Evolutionary conservation across 2,113 vertebrate species (phyloP).

Genomic region (Oryzias melastigma): DNA sequence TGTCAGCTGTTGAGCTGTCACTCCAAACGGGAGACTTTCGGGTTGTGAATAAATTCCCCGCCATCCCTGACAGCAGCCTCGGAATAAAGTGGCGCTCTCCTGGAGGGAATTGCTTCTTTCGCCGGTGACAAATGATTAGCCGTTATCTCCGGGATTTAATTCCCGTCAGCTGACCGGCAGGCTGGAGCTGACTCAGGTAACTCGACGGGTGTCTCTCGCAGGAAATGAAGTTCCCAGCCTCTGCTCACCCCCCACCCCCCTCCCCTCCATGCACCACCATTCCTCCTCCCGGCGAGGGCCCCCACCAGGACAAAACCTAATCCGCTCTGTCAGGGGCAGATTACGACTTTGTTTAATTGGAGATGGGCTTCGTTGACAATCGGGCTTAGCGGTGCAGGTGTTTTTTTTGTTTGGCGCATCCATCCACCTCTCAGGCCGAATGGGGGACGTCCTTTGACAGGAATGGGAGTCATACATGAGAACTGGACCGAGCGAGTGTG

Average conservation of each 20-base stretch:
- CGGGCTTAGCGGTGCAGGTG: constrained; percentile 39
- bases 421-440: too few relatives aligned
- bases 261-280: neutral
- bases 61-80: constrained; percentile 87
- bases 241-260: constrained; percentile 19
- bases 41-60: constrained; percentile 92
- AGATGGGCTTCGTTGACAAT: constrained; percentile 67
- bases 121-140: constrained; percentile 97
- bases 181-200: constrained; percentile 91
- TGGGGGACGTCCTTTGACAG: too few relatives aligned
- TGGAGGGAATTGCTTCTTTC: constrained; percentile 96
- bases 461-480: too few relatives aligned
- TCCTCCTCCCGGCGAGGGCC: constrained; percentile 65
- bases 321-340: constrained; percentile 83
- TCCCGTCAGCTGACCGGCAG: constrained; percentile 68
- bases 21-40: constrained; percentile 56
- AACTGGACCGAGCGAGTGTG: too few relatives aligned
- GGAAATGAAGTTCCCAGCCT: constrained; percentile 85
- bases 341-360: constrained; percentile 84
- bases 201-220: constrained; percentile 77
- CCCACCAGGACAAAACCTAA: constrained; percentile 81
- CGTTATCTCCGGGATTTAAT: constrained; percentile 97
- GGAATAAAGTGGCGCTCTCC: constrained; percentile 90
- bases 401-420: constrained; percentile 9
- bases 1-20: constrained; percentile 64